These are phyloP conservation scores for Oxycera nigricornis DNA, from an alignment of 2,888 invertebrate genomes.

Conservation along the genomic window DNA sequence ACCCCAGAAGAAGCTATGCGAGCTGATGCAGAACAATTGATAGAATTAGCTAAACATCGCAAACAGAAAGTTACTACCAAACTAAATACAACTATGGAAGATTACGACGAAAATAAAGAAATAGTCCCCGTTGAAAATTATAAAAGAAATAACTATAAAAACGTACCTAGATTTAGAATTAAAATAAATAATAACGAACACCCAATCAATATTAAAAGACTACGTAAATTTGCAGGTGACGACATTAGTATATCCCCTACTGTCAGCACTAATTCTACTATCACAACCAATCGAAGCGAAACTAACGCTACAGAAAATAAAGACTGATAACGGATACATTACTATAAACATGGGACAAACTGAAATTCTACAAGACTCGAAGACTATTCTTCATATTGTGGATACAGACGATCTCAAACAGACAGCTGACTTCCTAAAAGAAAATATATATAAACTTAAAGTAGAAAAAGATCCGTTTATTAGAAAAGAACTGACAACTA, in stretches of 20 bases:
- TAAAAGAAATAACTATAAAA: slow-evolving; percentile 8
- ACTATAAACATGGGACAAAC: not conserved
- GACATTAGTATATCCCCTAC: not conserved
- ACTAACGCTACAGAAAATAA: not conserved
- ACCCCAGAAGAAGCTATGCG: not conserved
- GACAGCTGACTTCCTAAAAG: not conserved
- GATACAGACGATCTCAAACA: not conserved
- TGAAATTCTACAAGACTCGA: not conserved
- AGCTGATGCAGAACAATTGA: not conserved
- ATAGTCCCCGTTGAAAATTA: not conserved
- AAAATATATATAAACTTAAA: not conserved
- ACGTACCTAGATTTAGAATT: too few species aligned
- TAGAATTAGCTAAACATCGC: not conserved
- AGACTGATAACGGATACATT: not conserved
- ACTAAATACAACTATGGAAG: not conserved
- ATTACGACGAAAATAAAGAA: not conserved
- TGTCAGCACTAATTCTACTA: not conserved
- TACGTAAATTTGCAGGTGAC: not conserved
- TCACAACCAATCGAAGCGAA: not conserved
- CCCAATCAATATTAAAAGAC: slow-evolving; percentile 13
- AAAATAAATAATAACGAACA: not conserved
- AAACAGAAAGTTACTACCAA: not conserved
- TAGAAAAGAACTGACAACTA: not conserved
- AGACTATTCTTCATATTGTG: not conserved
- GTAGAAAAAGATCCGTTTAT: not conserved